phyloP scores from a whole-genome alignment of 2,888 invertebrate species.

The Himalopsyche anomala region DNA sequence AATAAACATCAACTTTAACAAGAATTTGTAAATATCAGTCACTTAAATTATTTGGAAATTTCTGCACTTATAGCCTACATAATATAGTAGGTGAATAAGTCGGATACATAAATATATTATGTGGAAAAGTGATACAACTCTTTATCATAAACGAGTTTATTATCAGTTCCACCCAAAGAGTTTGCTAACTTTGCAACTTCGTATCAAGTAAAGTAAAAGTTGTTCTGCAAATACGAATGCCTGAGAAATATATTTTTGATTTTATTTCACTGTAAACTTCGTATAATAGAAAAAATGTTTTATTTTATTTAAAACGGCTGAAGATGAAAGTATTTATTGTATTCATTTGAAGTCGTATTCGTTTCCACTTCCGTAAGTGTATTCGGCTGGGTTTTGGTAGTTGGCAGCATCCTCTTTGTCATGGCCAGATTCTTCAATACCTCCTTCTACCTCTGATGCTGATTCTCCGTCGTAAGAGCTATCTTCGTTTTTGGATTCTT shows the following conservation, averaged over 20 bases:
- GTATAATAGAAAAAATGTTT: not conserved
- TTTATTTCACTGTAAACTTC: not conserved
- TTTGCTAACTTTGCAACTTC: too few species aligned
- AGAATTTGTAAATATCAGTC: too few species aligned
- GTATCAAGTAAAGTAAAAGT: not conserved
- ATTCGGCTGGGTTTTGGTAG: conserved; percentile 73
- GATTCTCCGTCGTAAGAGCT: conserved; percentile 64
- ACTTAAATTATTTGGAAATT: too few species aligned
- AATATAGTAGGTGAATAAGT: not conserved
- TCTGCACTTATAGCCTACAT: not conserved
- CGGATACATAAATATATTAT: not conserved
- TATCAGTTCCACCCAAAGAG: too few species aligned
- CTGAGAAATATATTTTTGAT: not conserved
- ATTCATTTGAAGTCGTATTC: conserved; percentile 71
- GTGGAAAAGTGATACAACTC: too few species aligned
- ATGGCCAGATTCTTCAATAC: conserved; percentile 73
- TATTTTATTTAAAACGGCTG: not conserved
- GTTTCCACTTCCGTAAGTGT: conserved; percentile 73
- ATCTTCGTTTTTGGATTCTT: conserved; percentile 66
- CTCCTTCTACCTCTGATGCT: conserved; percentile 67
- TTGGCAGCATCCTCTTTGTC: conserved; percentile 73
- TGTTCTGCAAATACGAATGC: not conserved
- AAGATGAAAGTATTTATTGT: not conserved
- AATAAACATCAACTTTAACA: too few species aligned
- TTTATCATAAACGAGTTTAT: too few species aligned